Conservation (phyloP, 2,888 invertebrate genomes). For the Leuctra nigra region DNA sequence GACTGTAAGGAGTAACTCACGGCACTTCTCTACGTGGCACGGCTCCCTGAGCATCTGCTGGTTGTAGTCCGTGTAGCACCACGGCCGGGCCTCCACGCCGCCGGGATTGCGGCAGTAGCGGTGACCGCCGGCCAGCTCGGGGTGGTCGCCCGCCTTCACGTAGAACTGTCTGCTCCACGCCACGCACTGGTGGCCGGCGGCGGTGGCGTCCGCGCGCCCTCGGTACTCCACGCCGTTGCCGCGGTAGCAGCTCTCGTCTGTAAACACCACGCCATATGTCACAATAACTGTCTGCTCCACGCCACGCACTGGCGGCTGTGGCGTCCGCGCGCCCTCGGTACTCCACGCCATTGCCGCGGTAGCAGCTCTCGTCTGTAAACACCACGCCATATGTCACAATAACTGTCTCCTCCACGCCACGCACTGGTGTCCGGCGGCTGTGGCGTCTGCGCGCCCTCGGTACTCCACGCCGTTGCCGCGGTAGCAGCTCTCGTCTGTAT, state of each 20-base stretch:
- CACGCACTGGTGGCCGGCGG: slow-evolving; percentile 49
- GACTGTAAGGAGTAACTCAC: too few relatives aligned
- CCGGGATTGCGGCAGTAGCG: slow-evolving; percentile 90
- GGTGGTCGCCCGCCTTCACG: slow-evolving; percentile 66
- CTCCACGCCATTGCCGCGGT: slow-evolving; percentile 74
- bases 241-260: slow-evolving; percentile 82
- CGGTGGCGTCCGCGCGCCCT: slow-evolving; percentile 51
- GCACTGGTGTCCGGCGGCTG: slow-evolving; percentile 45
- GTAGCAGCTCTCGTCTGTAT: slow-evolving; percentile 75
- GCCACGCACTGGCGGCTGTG: slow-evolving; percentile 54
- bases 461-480: slow-evolving; percentile 82
- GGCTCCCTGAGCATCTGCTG: slow-evolving; percentile 68
- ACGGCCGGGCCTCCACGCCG: slow-evolving; percentile 70
- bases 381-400: too few relatives aligned
- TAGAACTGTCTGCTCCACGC: slow-evolving; percentile 81
- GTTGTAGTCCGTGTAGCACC: slow-evolving; percentile 64
- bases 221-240: slow-evolving; percentile 78
- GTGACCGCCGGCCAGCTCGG: slow-evolving; percentile 79
- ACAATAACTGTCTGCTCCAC: slow-evolving; percentile 84
- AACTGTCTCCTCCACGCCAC: slow-evolving; percentile 81
- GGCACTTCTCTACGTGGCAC: slow-evolving; percentile 84
- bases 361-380: slow-evolving; percentile 69
- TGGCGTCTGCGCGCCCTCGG: slow-evolving; percentile 56
- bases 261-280: slow-evolving; percentile 30
- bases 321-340: slow-evolving; percentile 67